Percentiles rank a stretch among this genome's conserved stretches.
Evolutionary conservation across 1,140 invertebrate species (phyloP).

Genomic region (Hypsibius dujardini): DNA sequence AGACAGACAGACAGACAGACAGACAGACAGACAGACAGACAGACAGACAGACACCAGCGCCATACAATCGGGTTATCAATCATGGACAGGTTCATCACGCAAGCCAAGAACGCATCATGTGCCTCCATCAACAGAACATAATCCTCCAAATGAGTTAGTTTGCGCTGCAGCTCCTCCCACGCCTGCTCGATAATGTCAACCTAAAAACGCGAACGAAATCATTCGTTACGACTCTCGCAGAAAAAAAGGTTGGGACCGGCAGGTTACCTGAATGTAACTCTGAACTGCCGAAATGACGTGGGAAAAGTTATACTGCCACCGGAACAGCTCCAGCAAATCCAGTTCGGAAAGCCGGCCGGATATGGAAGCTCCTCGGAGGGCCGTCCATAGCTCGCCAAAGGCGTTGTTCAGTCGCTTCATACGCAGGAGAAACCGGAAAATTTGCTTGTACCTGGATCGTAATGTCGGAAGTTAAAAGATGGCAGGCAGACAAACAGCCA

Average conservation of each 20-base stretch:
- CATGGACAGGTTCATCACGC: neutral
- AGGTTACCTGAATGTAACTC: neutral
- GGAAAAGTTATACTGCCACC: neutral
- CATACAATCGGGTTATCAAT: neutral
- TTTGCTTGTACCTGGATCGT: constrained; percentile 5
- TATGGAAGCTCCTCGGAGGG: neutral
- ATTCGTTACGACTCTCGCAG: too few species aligned
- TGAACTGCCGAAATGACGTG: neutral
- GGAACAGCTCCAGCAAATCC: neutral
- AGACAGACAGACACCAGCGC: neutral
- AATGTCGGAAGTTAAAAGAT: neutral
- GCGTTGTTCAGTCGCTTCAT: neutral
- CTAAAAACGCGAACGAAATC: too few species aligned
- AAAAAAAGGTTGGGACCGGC: too few species aligned
- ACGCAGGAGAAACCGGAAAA: neutral
- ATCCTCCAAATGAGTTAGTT: neutral
- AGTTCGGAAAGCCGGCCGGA: neutral
- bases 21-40: neutral
- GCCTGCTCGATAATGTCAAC: neutral
- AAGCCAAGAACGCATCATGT: neutral
- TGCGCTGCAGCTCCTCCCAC: neutral
- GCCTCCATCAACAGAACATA: constrained; percentile 4
- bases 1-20: neutral
- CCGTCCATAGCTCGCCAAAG: neutral
- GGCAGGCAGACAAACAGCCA: neutral